Evolutionary conservation across 2,888 invertebrate species (phyloP).

Genomic region (Macaria notata): DNA sequence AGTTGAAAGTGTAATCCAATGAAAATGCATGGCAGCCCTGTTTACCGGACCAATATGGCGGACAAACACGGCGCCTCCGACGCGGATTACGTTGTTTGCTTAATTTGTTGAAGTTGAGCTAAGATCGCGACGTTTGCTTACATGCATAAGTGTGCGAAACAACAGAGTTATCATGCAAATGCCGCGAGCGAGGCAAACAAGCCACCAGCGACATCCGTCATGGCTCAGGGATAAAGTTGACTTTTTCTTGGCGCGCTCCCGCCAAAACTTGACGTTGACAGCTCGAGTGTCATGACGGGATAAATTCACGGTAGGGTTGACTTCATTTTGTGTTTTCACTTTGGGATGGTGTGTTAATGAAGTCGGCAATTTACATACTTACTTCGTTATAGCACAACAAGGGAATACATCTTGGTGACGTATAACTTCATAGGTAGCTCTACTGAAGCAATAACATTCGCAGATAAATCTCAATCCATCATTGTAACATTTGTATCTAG

Average conservation of each 20-base stretch:
- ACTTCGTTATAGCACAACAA: slow-evolving; percentile 1
- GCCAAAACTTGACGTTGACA: slow-evolving; percentile 21
- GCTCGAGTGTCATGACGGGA: slow-evolving; percentile 28
- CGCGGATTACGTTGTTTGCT: slow-evolving; percentile 38
- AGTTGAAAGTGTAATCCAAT: slow-evolving; percentile 28
- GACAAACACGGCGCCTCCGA: slow-evolving; percentile 33
- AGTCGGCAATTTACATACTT: slow-evolving; percentile 12
- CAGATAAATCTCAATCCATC: slow-evolving; percentile 10
- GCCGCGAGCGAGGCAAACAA: slow-evolving; percentile 21
- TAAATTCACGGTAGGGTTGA: slow-evolving; percentile 23
- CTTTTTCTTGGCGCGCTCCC: slow-evolving; percentile 16
- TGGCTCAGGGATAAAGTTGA: slow-evolving; percentile 13
- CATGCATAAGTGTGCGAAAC: slow-evolving; percentile 36
- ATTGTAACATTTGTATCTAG: neutral
- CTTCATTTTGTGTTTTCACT: slow-evolving; percentile 21
- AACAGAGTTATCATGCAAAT: slow-evolving; percentile 45
- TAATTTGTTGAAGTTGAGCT: slow-evolving; percentile 39
- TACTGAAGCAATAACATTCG: too few species aligned
- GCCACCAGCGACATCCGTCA: slow-evolving; percentile 3
- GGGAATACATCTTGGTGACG: neutral
- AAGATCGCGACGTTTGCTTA: slow-evolving; percentile 37
- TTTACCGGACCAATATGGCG: slow-evolving; percentile 37
- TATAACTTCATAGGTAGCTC: too few species aligned
- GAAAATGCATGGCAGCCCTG: slow-evolving; percentile 32
- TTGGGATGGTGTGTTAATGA: slow-evolving; percentile 15